phyloP scores from a whole-genome alignment of 2,113 vertebrate species.

The Calidris pygmaea region DNA sequence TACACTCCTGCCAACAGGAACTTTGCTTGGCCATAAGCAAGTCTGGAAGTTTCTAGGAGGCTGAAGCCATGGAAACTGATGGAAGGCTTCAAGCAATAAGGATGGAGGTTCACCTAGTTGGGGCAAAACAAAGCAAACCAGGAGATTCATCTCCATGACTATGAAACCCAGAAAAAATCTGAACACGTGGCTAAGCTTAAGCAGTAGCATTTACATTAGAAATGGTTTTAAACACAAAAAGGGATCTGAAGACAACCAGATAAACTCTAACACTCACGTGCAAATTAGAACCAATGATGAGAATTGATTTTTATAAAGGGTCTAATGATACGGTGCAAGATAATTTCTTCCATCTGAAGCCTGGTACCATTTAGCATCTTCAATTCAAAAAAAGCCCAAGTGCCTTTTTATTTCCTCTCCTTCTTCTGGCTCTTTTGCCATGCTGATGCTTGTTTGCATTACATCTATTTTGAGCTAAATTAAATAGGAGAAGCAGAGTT shows the following conservation, averaged over 20 bases:
- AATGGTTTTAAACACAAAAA: background rate
- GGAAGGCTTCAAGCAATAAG: background rate
- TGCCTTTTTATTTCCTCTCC: background rate
- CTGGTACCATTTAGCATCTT: background rate
- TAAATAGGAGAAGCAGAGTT: slow-evolving; percentile 55
- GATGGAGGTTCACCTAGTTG: background rate
- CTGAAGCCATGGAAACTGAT: background rate
- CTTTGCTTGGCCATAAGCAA: background rate
- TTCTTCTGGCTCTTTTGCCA: background rate
- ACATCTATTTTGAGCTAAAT: slow-evolving; percentile 34
- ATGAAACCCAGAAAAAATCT: background rate
- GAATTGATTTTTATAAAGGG: background rate
- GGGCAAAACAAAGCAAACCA: background rate
- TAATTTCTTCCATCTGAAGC: background rate
- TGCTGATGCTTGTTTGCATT: slow-evolving; percentile 1
- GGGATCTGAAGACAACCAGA: background rate
- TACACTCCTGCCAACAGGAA: background rate
- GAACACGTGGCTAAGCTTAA: background rate
- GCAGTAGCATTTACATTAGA: background rate
- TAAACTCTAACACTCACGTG: background rate
- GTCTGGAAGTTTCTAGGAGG: background rate
- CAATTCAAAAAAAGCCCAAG: background rate
- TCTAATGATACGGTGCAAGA: background rate
- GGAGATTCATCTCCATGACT: background rate
- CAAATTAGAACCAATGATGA: background rate